These are phyloP conservation scores for Simalia tracyae DNA, from an alignment of 2,797 vertebrate genomes.

Conservation along the genomic window DNA sequence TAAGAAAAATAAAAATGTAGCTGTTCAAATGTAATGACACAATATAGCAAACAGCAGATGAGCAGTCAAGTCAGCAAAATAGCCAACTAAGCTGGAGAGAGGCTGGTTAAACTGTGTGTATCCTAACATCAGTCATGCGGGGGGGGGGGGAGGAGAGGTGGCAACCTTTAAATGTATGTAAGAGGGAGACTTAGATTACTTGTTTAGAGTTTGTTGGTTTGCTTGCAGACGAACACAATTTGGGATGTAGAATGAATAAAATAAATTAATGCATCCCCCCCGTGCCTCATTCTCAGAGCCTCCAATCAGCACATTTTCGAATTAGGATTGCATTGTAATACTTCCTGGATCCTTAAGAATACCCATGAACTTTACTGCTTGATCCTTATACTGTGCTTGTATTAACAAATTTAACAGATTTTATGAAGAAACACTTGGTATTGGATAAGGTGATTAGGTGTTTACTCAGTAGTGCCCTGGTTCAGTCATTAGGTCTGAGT, in stretches of 20 bases:
- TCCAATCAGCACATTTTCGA: background rate
- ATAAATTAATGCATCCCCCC: background rate
- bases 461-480: constrained; percentile 13
- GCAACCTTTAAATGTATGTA: background rate
- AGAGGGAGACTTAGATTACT: background rate
- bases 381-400: constrained; percentile 1
- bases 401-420: constrained; percentile 6
- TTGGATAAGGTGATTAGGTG: background rate
- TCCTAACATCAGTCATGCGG: background rate
- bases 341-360: constrained; percentile 8
- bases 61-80: background rate
- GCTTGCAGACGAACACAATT: background rate
- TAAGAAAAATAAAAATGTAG: background rate
- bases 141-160: background rate
- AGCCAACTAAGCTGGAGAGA: background rate
- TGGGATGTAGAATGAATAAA: background rate
- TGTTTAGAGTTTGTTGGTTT: background rate
- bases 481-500: background rate
- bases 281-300: background rate
- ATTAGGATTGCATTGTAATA: background rate
- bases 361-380: background rate
- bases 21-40: constrained; percentile 10
- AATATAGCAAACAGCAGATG: constrained; percentile 23
- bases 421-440: background rate
- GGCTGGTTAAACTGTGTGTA: background rate